Percentiles rank a stretch among this genome's conserved stretches.
Conservation (phyloP, 2,888 invertebrate genomes). For the Hemistola chrysoprasaria region DNA sequence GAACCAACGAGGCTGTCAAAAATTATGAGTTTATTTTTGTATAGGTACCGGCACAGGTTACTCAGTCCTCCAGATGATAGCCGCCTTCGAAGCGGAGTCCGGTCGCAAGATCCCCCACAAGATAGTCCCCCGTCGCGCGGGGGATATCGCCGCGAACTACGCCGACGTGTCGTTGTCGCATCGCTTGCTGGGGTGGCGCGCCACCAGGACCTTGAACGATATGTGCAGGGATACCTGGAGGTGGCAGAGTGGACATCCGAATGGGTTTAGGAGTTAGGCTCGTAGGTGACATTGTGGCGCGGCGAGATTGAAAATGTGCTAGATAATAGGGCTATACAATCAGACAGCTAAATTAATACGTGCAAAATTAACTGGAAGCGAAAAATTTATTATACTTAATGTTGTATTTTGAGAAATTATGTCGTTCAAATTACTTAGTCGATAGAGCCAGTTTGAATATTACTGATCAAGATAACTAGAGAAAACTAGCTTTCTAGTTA, state of each 20-base stretch:
- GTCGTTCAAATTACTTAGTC: no score
- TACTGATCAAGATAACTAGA: no score
- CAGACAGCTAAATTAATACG: no score
- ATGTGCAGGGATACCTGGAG: slow-evolving; percentile 95
- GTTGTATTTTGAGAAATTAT: no score
- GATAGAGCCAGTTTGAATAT: no score
- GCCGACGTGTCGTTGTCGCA: slow-evolving; percentile 91
- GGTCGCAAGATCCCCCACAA: slow-evolving; percentile 88
- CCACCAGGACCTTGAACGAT: slow-evolving; percentile 87
- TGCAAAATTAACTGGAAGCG: no score
- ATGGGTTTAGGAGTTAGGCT: slow-evolving; percentile 79
- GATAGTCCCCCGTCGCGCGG: slow-evolving; percentile 87
- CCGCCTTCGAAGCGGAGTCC: slow-evolving; percentile 89
- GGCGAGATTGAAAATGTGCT: no score
- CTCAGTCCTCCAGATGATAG: slow-evolving; percentile 93
- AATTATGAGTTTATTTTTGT: no score
- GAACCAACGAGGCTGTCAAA: no score
- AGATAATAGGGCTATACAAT: no score
- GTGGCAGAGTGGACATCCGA: slow-evolving; percentile 93
- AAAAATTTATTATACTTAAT: no score
- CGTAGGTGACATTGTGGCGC: slow-evolving; percentile 8
- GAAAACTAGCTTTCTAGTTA: no score
- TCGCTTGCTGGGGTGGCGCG: slow-evolving; percentile 91
- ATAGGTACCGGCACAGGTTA: slow-evolving; percentile 89
- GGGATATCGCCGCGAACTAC: slow-evolving; percentile 93